These are phyloP conservation scores for Eutolmus rufibarbis DNA, from an alignment of 2,888 invertebrate genomes.

Conservation along the genomic window DNA sequence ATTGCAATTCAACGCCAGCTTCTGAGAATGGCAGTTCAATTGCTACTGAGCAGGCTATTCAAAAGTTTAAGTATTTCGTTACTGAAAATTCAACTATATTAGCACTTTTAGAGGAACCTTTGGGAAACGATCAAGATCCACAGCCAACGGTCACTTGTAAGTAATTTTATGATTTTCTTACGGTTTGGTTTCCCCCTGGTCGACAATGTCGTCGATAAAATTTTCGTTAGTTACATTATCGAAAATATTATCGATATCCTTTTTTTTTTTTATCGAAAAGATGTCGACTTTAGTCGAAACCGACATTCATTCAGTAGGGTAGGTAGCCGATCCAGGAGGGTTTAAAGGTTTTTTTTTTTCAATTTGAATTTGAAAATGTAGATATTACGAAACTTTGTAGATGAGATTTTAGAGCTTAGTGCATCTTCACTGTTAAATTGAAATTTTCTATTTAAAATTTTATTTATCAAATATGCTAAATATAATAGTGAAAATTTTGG, in stretches of 20 bases:
- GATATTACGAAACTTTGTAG: too few relatives aligned
- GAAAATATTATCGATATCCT: too few relatives aligned
- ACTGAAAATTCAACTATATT: constrained; percentile 89
- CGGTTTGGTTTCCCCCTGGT: not conserved
- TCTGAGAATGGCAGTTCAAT: constrained; percentile 51
- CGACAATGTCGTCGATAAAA: not conserved
- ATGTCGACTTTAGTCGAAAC: too few relatives aligned
- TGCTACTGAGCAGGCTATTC: constrained; percentile 67
- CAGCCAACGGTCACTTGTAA: constrained; percentile 84
- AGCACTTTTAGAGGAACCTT: constrained; percentile 88
- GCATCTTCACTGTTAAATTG: too few relatives aligned
- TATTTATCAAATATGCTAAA: too few relatives aligned
- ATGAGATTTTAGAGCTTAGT: too few relatives aligned
- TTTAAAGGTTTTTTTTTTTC: too few relatives aligned
- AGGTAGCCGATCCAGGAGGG: too few relatives aligned
- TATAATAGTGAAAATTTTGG: too few relatives aligned
- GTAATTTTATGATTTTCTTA: constrained; percentile 42
- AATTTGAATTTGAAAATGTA: too few relatives aligned
- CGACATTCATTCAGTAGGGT: too few relatives aligned
- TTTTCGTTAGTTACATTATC: not conserved
- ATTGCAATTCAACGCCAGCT: constrained; percentile 71
- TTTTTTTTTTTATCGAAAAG: not conserved
- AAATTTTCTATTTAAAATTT: too few relatives aligned
- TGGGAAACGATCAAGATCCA: constrained; percentile 92
- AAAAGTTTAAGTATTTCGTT: constrained; percentile 86